Base-by-base conservation (phyloP, 2,797 vertebrate genomes). In the Alosa sapidissima region DNA sequence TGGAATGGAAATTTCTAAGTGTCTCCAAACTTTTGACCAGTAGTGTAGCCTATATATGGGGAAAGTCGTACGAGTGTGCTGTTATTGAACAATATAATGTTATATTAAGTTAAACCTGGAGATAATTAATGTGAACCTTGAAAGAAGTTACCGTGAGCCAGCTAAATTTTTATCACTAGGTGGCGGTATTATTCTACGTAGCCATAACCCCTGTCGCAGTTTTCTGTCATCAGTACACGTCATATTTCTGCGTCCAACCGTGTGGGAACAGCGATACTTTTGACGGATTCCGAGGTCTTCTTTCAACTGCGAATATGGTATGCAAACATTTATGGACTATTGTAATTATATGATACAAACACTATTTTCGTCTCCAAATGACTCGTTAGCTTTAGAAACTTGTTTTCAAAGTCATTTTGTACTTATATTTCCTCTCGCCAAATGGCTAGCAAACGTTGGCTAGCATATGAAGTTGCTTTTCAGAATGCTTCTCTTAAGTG, bases 221-320 rank as follows among this genome's bases (percentile, higher is more conserved):
- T 5, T 47, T 78, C 5, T 7, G 36, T 78, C 14, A 47, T 78
- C 72, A 47, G 16, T 7, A 7, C 7, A 47, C 72, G 72, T 78
- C 72, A 78, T 78, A 78, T 47, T 7, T 21, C 2, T 41, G 72
- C 72, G 72, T 45, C 36, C 41, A 47, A 21, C 14, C 72, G 72
- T 78, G 72, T 78, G 72, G 72, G 36, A 47, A 78, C 72, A 36
- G 47, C 11, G 36, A 78, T 14, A 3, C 7, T 45, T 45, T 21
- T 45, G 16, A 78, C 72, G 21, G 19, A 10, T 78, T 41, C 14
- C 41, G 72, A 21, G 14, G 68, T 45, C 33, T 33, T 75, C 41
- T 75, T 75, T 78, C 14, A 21, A 47, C 72, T 78, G 72, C 72
- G 47, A 78, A 78, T 78, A 78, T 78, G 72, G 72, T 78, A 47